Evolutionary conservation across 2,888 invertebrate genomes (phyloP), one percentile per base, ranked within the genome.

Genomic region (Nemapogon koenigi): DNA sequence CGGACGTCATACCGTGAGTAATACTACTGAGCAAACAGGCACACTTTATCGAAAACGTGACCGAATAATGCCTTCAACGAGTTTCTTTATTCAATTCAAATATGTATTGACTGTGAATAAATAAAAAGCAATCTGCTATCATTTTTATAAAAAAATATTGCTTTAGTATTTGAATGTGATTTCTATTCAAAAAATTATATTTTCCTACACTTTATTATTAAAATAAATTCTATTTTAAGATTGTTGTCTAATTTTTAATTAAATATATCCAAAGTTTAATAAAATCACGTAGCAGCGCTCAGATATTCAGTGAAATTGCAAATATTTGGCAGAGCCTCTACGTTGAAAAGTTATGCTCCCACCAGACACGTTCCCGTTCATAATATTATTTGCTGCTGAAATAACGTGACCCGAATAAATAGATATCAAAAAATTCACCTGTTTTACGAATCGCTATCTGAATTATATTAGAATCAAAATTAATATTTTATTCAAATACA

Each of bases 321-420:
- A 40, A 40, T 40, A 40, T 40, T 40, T 37, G 37, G 30, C 16
- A 13, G 18, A 37, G 26, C 19, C 32, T 29, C 17, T 11, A 52
- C 28, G 13, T n/a, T 16, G 56, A 49, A 55, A 62, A 62, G 56
- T 62, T 63, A 58, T 60, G 57, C 53, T 59, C 53, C 58, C 52
- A 61, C 49, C 56, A 65, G 64, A 63, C 63, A 60, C 59, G 58
- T 59, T 58, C 62, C 59, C 59, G 57, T 59, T 64, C 63, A 67
- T 67, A 64, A 67, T 65, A 66, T 66, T 67, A 67, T 67, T 68
- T 67, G 66, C 62, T 61, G 52, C 57, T 58, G 55, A 42, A 48
- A 47, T 49, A 51, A 65, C 67, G 68, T 69, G 65, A 56, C 59
- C 57, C 35, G 65, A 67, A 66, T 66, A 55, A 50, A n/a, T n/a